A percentile compares a stretch with the other conserved stretches of the same genome.
These are phyloP conservation scores for Tetragonula carbonaria DNA, from an alignment of 2,888 invertebrate species.

Conservation along the genomic window DNA sequence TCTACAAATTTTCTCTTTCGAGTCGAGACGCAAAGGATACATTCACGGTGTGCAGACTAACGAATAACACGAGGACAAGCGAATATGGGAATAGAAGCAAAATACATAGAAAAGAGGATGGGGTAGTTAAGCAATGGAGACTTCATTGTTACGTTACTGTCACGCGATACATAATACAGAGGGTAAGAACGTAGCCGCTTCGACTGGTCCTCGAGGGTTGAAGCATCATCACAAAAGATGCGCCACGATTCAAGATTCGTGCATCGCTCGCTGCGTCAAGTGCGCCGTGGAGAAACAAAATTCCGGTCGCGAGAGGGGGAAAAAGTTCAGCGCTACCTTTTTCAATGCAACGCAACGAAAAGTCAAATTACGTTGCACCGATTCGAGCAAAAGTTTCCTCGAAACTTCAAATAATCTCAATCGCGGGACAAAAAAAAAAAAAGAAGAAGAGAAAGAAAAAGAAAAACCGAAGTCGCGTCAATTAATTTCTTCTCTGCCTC, in stretches of 20 bases:
- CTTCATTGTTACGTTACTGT: slow-evolving; percentile 29
- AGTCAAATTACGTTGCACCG: background rate
- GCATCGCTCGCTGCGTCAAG: slow-evolving; percentile 3
- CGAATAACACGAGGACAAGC: background rate
- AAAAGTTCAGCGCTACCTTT: background rate
- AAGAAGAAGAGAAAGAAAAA: background rate
- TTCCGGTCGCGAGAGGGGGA: background rate
- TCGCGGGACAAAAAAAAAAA: background rate
- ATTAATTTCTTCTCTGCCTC: background rate
- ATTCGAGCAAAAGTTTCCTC: background rate
- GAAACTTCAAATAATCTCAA: background rate
- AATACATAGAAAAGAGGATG: slow-evolving; percentile 7
- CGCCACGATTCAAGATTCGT: slow-evolving; percentile 22
- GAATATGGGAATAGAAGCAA: background rate
- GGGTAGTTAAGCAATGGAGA: slow-evolving; percentile 13
- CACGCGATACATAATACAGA: slow-evolving; percentile 17
- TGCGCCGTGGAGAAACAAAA: slow-evolving; percentile 3
- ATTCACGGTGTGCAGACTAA: background rate
- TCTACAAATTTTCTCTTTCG: background rate
- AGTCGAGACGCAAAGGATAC: background rate
- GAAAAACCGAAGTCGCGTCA: too few species aligned
- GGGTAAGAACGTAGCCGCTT: slow-evolving; percentile 41
- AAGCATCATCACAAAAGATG: slow-evolving; percentile 43
- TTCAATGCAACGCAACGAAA: too few species aligned
- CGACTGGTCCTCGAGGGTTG: slow-evolving; percentile 32